Conservation (phyloP, 2,888 invertebrate genomes). For the Leucoma salicis region DNA sequence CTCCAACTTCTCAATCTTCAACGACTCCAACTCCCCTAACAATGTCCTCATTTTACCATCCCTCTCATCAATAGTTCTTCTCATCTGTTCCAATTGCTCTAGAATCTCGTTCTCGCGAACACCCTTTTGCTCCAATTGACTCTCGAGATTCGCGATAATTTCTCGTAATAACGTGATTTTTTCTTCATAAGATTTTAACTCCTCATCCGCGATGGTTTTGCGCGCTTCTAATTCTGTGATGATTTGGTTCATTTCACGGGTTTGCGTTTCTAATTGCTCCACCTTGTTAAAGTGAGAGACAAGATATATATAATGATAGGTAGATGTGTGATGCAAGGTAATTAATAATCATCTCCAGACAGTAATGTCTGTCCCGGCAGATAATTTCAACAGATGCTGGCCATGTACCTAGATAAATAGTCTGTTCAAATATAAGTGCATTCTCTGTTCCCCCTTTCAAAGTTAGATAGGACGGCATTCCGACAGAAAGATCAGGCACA, state of each 20-base stretch:
- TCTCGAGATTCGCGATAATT: slow-evolving; percentile 89
- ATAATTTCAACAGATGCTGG: no score
- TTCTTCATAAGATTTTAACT: slow-evolving; percentile 88
- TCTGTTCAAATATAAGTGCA: no score
- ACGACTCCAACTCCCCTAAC: slow-evolving; percentile 76
- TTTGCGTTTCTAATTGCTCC: slow-evolving; percentile 89
- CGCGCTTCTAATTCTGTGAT: slow-evolving; percentile 83
- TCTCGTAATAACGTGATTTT: slow-evolving; percentile 89
- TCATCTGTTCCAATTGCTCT: slow-evolving; percentile 81
- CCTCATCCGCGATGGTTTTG: slow-evolving; percentile 85
- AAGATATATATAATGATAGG: slow-evolving; percentile 10
- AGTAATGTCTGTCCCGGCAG: no score
- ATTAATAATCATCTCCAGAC: no score
- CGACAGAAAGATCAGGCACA: no score
- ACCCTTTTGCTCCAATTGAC: slow-evolving; percentile 86
- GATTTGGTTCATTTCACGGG: slow-evolving; percentile 85
- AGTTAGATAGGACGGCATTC: no score
- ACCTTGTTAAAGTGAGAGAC: slow-evolving; percentile 76
- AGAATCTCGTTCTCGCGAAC: slow-evolving; percentile 83
- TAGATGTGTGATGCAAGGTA: background rate
- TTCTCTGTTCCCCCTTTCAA: no score
- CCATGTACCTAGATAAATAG: no score
- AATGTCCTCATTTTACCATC: slow-evolving; percentile 80
- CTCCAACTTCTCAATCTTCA: slow-evolving; percentile 70
- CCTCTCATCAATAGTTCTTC: slow-evolving; percentile 78